These are phyloP conservation scores for Leptinotarsa lineolata DNA, from an alignment of 1,140 invertebrate species.

Conservation along the genomic window DNA sequence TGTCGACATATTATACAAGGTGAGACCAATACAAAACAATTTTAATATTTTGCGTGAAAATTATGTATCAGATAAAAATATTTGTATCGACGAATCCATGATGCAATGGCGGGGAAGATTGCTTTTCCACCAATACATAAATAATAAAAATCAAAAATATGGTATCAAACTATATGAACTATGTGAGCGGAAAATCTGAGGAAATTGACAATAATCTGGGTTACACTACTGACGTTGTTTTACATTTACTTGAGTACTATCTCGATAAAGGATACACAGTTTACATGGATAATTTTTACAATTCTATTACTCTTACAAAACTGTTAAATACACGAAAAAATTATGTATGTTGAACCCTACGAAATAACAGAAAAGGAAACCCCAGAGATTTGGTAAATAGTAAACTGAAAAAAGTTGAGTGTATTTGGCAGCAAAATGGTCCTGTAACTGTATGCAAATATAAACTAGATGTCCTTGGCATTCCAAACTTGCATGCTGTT, in stretches of 20 bases:
- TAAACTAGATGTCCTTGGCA: slow-evolving; percentile 41
- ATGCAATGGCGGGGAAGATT: too few species aligned
- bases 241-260: too few species aligned
- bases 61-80: too few species aligned
- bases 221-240: too few species aligned
- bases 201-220: too few species aligned
- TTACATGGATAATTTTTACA: slow-evolving; percentile 42
- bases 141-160: not conserved
- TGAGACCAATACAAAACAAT: too few species aligned
- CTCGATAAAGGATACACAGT: slow-evolving; percentile 36
- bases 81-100: too few species aligned
- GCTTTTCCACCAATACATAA: too few species aligned
- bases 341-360: not conserved
- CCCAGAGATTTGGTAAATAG: not conserved
- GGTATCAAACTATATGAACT: too few species aligned
- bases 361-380: not conserved
- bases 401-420: slow-evolving; percentile 32
- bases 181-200: too few species aligned
- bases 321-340: slow-evolving; percentile 21
- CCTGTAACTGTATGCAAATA: slow-evolving; percentile 40
- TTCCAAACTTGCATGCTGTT: slow-evolving; percentile 41
- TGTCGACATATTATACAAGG: too few species aligned
- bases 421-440: slow-evolving; percentile 37
- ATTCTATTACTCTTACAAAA: slow-evolving; percentile 39
- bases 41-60: too few species aligned